A percentile compares a stretch with the other conserved stretches of the same genome.
Evolutionary conservation across 2,888 invertebrate species (phyloP).

Genomic region (Lochmaea capreae): DNA sequence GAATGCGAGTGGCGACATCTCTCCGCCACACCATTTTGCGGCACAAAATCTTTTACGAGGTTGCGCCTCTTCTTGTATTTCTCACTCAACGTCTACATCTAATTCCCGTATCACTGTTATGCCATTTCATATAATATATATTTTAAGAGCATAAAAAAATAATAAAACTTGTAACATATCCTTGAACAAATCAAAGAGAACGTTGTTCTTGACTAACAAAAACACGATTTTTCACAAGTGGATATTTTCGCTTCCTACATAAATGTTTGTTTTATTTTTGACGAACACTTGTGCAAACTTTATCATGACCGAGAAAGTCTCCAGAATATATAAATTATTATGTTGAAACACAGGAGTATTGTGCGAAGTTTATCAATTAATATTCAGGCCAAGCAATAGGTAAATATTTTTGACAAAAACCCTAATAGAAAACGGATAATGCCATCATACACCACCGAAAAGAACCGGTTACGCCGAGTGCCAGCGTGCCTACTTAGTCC

Average conservation of each 20-base stretch:
- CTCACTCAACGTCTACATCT: no score
- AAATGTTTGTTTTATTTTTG: background rate
- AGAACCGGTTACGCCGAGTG: no score
- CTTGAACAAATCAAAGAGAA: constrained; percentile 3
- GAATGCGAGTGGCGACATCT: no score
- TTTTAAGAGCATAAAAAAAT: background rate
- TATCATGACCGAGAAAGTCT: background rate
- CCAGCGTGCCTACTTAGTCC: no score
- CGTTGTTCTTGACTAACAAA: background rate
- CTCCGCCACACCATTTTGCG: no score
- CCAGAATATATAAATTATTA: background rate
- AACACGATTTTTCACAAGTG: background rate
- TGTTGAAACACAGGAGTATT: background rate
- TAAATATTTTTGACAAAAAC: no score
- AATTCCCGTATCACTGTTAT: background rate
- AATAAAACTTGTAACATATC: background rate
- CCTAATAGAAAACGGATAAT: no score
- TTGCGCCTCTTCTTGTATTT: no score
- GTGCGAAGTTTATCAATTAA: background rate
- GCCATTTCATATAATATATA: background rate
- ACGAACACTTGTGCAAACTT: constrained; percentile 3
- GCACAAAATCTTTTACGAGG: no score
- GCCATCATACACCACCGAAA: no score
- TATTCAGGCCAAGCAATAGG: no score
- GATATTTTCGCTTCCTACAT: background rate